Evolutionary conservation across 2,797 vertebrate genomes (phyloP), one percentile per base, ranked within the genome.

Genomic region (Somateria mollissima): DNA sequence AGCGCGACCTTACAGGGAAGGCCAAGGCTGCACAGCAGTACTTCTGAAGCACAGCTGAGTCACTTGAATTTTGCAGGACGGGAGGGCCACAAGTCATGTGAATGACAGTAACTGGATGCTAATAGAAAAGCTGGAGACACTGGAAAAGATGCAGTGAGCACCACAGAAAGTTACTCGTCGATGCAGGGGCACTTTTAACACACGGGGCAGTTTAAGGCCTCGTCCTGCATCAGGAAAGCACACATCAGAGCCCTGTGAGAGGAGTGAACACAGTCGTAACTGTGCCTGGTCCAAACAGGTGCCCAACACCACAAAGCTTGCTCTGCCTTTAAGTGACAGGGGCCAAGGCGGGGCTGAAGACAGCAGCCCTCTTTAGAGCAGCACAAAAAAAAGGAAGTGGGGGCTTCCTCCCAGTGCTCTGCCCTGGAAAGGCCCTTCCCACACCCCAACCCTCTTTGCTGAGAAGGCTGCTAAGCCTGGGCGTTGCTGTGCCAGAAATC

Each of bases 191-290:
- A 9, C 51, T 53, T 53, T 28, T 53, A 27, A 53, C 25, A 16
- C 27, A 28, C 9, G 8, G 27, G 25, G 27, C 51, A 10, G 51
- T 53, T 53, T 28, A 53, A 17, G 51, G 51, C 51, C 51, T 53
- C 9, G 9, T 53, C 51, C 51, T 28, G 27, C 41, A 32, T 56
- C 54, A 56, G 54, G 14, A 28, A 21, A 49, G 66, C 0, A 2
- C 4, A 2, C 14, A 3, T 13, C 41, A 47, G 65, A 22, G 21
- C 45, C 43, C 30, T 24, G 39, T 20, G 28, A 45, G 1, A 20
- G 60, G 27, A 2, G 0, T 25, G 32, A 80, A 30, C n/a, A 8
- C n/a, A 67, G 17, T 51, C 4, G 1, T n/a, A 16, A 34, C 66
- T 9, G 39, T 1, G 32, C 51, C 77, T 60, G 18, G 4, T 51